Conservation (phyloP, 2,113 vertebrate species). For the Chaetodon trifascialis region DNA sequence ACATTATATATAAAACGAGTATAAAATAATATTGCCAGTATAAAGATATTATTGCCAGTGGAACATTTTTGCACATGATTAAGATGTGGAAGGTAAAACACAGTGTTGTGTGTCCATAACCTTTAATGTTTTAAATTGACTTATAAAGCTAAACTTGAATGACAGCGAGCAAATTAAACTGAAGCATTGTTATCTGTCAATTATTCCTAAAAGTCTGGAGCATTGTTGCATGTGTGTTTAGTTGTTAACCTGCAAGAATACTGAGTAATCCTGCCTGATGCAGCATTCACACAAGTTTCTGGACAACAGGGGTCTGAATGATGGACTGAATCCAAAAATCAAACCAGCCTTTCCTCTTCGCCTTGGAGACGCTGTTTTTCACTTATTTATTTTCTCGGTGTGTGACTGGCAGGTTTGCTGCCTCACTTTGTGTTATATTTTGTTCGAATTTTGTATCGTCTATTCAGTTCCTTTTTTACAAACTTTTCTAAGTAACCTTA, state of each 20-base stretch:
- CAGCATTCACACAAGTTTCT: background rate
- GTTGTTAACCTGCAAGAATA: background rate
- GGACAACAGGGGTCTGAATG: background rate
- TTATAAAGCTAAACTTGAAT: background rate
- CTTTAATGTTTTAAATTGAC: background rate
- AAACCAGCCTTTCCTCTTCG: background rate
- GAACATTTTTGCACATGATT: too few species aligned
- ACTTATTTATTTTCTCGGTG: conserved; percentile 7
- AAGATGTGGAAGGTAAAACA: too few species aligned
- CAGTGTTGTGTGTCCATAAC: too few species aligned
- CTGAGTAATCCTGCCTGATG: too few species aligned
- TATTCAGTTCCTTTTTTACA: background rate
- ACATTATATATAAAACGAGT: too few species aligned
- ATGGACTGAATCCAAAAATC: conserved; percentile 8
- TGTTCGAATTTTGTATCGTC: background rate
- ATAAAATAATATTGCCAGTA: too few species aligned
- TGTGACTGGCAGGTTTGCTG: background rate
- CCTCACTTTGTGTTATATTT: background rate
- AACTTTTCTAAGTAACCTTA: background rate
- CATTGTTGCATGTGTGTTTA: background rate
- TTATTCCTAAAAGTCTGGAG: background rate
- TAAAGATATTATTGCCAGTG: too few species aligned
- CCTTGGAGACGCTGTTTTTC: background rate
- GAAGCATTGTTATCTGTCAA: background rate
- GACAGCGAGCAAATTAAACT: background rate